These are phyloP conservation scores for Rutilus rutilus DNA, from an alignment of 2,113 vertebrate genomes.

Conservation along the genomic window DNA sequence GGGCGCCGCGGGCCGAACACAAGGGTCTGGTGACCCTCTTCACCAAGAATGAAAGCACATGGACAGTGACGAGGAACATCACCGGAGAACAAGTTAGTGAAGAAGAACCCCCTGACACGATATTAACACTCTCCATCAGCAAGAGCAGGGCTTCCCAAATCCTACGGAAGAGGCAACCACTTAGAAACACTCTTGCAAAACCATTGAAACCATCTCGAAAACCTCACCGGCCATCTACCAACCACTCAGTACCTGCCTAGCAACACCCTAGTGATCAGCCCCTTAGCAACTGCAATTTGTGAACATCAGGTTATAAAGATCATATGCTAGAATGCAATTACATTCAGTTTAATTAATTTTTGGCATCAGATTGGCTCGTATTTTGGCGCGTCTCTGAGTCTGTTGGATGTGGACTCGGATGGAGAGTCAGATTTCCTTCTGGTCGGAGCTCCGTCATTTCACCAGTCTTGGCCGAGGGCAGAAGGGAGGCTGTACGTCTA, in stretches of 20 bases:
- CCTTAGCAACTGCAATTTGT: neutral
- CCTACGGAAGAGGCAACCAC: no score
- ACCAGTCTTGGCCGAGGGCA: constrained; percentile 64
- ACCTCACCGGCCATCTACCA: no score
- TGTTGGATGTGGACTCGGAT: constrained; percentile 78
- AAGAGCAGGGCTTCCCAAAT: no score
- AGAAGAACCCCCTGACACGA: no score
- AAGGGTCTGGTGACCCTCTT: constrained; percentile 70
- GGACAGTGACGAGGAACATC: constrained; percentile 52
- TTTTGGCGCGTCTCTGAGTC: constrained; percentile 82
- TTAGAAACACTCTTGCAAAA: no score
- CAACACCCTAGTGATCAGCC: no score
- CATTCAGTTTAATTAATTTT: neutral
- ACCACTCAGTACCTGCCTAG: no score
- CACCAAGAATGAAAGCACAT: constrained; percentile 14
- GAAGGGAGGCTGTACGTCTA: constrained; percentile 82
- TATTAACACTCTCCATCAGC: no score
- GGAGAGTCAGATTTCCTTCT: constrained; percentile 80
- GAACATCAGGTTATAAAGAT: neutral
- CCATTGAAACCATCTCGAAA: no score
- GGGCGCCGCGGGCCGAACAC: constrained; percentile 73
- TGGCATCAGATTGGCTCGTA: constrained; percentile 83
- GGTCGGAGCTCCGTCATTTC: constrained; percentile 80
- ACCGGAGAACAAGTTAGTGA: constrained; percentile 54
- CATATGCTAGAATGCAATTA: neutral